Evolutionary conservation across 2,797 vertebrate genomes (phyloP).

Genomic region (Aphelocoma californica): DNA sequence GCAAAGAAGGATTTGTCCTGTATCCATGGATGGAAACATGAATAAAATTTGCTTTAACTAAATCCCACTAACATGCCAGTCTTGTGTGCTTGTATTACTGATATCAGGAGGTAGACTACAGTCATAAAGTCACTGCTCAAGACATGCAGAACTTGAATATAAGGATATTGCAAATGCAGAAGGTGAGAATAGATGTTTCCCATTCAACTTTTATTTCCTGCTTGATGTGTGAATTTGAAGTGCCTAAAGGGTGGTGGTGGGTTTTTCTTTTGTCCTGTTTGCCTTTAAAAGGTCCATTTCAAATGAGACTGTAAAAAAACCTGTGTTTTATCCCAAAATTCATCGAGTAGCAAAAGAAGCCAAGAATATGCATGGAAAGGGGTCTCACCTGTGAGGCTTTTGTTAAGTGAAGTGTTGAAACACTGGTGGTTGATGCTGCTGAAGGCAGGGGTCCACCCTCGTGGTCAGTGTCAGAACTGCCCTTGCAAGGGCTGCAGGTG

Average conservation of each 20-base stretch:
- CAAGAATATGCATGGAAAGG: background rate
- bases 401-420: accelerated
- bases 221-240: background rate
- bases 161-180: background rate
- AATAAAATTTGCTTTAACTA: background rate
- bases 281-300: background rate
- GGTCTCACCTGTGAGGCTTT: background rate
- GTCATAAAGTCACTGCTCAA: background rate
- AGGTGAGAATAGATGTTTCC: background rate
- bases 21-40: background rate
- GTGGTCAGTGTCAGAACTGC: background rate
- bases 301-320: background rate
- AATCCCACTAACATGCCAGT: background rate
- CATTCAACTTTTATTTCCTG: background rate
- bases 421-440: background rate
- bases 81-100: background rate
- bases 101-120: background rate
- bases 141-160: background rate
- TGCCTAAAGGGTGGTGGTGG: background rate
- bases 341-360: background rate
- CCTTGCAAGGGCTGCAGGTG: accelerated
- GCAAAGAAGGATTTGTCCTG: background rate
- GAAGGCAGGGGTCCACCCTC: background rate
- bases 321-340: background rate
- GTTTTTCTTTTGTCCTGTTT: background rate